Conservation (phyloP, 1,140 invertebrate genomes). For the Brachionus angularis region DNA sequence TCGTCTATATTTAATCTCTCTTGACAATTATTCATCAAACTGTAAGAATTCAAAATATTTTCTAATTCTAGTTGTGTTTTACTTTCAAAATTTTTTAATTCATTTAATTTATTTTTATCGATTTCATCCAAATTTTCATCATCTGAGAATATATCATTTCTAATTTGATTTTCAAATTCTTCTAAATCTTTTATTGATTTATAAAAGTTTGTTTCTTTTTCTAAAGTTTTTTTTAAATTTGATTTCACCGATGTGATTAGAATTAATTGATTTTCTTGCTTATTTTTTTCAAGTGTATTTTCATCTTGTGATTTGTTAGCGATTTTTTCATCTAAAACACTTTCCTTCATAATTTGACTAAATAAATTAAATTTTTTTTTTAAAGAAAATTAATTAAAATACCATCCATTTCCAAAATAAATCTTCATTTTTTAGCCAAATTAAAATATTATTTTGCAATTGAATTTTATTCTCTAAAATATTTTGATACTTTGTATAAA, state of each 20-base stretch:
- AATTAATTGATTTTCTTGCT: not conserved
- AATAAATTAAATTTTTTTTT: not conserved
- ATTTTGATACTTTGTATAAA: not conserved
- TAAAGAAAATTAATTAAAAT: not conserved
- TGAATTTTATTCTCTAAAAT: slow-evolving; percentile 11
- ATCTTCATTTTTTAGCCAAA: slow-evolving; percentile 19
- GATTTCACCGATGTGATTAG: not conserved
- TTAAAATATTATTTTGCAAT: slow-evolving; percentile 17
- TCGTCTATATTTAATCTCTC: not conserved
- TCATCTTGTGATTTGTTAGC: not conserved
- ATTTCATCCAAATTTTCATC: not conserved
- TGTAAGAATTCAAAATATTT: not conserved
- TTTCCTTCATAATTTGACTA: not conserved
- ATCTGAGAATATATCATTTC: not conserved
- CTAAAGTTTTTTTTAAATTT: not conserved
- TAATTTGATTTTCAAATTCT: not conserved
- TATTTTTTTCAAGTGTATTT: not conserved
- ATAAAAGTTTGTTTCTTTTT: not conserved
- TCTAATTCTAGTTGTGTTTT: not conserved
- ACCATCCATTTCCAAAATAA: slow-evolving; percentile 34
- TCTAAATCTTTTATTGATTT: not conserved
- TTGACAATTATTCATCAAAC: not conserved
- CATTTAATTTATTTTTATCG: not conserved
- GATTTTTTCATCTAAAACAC: slow-evolving; percentile 26
- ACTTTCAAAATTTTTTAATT: slow-evolving; percentile 3